These are phyloP conservation scores for Bugula neritina DNA, from an alignment of 2,888 invertebrate species.

Conservation along the genomic window DNA sequence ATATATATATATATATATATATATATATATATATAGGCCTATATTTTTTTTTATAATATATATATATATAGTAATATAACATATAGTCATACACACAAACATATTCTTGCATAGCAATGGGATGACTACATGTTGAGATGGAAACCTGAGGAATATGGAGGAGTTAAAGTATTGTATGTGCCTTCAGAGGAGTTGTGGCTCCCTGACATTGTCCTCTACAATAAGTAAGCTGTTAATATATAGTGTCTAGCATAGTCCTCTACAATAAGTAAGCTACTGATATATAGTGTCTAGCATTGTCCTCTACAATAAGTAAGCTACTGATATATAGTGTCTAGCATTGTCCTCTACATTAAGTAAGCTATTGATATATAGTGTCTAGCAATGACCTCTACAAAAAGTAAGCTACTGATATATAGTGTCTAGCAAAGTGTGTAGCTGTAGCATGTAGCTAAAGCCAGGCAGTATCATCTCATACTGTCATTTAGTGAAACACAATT, in stretches of 20 bases:
- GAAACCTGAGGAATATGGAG: constrained; percentile 90
- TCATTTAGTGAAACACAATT: no score
- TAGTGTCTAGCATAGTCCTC: neutral
- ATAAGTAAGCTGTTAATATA: constrained; percentile 42
- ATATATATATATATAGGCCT: no score
- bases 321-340: neutral
- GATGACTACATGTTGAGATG: constrained; percentile 85
- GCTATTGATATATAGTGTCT: neutral
- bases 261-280: neutral
- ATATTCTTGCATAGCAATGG: constrained; percentile 50
- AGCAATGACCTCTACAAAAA: neutral
- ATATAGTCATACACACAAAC: no score
- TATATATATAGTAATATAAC: neutral
- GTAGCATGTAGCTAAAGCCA: no score
- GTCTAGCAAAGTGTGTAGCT: neutral
- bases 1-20: no score
- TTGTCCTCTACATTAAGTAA: neutral
- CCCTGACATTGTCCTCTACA: constrained; percentile 50
- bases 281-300: neutral
- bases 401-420: neutral
- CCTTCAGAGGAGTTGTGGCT: constrained; percentile 67
- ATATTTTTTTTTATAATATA: no score
- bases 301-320: neutral
- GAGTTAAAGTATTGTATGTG: constrained; percentile 85
- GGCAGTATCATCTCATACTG: no score